Percentiles rank a stretch among this genome's conserved stretches.
phyloP scores from a whole-genome alignment of 2,888 invertebrate species.

The Hydriomena furcata region DNA sequence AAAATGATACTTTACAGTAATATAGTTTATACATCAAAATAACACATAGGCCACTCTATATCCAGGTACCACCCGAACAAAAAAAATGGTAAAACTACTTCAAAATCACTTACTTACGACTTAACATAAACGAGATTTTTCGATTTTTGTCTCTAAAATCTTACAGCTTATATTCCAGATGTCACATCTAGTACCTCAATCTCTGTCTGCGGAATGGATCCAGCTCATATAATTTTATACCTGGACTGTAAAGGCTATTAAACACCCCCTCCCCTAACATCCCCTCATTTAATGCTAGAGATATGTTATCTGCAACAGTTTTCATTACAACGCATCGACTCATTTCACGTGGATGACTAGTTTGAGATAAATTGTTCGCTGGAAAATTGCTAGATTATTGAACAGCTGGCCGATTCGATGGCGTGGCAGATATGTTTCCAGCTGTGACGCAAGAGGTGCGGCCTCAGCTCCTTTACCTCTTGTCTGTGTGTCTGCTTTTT shows the following conservation, averaged over 20 bases:
- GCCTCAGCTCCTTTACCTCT: too few species aligned
- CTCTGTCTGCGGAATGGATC: constrained; percentile 5
- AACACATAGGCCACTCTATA: too few species aligned
- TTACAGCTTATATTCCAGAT: not conserved
- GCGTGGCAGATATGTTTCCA: too few species aligned
- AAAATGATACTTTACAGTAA: too few species aligned
- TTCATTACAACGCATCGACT: constrained; percentile 10
- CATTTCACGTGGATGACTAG: not conserved
- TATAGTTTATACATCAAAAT: too few species aligned
- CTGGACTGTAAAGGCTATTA: constrained; percentile 13
- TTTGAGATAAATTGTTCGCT: constrained; percentile 2
- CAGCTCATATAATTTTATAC: constrained; percentile 32
- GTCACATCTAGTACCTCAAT: not conserved
- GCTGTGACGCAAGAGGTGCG: not conserved
- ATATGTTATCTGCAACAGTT: constrained; percentile 18
- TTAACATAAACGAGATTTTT: too few species aligned
- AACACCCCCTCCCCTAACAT: not conserved
- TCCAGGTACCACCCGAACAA: too few species aligned
- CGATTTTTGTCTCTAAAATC: too few species aligned
- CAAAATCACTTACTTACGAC: too few species aligned
- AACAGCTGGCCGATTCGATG: too few species aligned
- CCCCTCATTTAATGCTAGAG: constrained; percentile 8
- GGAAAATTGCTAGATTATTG: not conserved
- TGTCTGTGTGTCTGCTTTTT: too few species aligned
- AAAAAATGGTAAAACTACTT: too few species aligned